These are phyloP conservation scores for Hydropsyche tenuis DNA, from an alignment of 1,140 invertebrate genomes.

Conservation along the genomic window DNA sequence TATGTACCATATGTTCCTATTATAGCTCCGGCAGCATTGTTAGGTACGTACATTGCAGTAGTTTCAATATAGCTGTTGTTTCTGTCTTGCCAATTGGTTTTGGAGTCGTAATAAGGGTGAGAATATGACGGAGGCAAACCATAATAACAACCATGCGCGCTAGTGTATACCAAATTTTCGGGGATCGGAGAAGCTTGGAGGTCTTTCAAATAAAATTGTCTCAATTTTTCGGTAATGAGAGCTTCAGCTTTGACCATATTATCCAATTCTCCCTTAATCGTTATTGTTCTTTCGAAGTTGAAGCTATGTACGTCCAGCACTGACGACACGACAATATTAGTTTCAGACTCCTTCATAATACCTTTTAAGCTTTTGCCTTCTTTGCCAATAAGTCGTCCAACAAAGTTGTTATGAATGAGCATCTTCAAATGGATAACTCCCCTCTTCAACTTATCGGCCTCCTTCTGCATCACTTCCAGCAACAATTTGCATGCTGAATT, in stretches of 20 bases:
- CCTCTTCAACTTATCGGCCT: slow-evolving; percentile 3
- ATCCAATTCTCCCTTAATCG: slow-evolving; percentile 4
- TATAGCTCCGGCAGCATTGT: slow-evolving; percentile 12
- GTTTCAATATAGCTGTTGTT: slow-evolving; percentile 3
- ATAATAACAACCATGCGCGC: slow-evolving; percentile 11
- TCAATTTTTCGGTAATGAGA: slow-evolving; percentile 7
- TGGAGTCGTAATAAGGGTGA: slow-evolving; percentile 1
- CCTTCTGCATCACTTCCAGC: slow-evolving; percentile 25
- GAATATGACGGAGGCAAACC: not conserved
- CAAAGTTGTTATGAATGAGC: slow-evolving; percentile 18
- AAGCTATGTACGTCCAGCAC: slow-evolving; percentile 16
- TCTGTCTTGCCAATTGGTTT: slow-evolving; percentile 5
- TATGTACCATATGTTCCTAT: slow-evolving; percentile 20
- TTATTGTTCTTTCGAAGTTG: slow-evolving; percentile 18
- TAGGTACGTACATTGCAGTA: slow-evolving; percentile 6
- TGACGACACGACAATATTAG: slow-evolving; percentile 9
- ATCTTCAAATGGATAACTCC: slow-evolving; percentile 15
- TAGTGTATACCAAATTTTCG: slow-evolving; percentile 7
- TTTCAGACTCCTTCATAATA: slow-evolving; percentile 22
- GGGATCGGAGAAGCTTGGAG: not conserved
- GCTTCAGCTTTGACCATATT: slow-evolving; percentile 11
- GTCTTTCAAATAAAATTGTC: slow-evolving; percentile 13
- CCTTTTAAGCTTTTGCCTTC: slow-evolving; percentile 17
- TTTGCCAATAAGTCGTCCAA: slow-evolving; percentile 27
- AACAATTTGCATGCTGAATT: slow-evolving; percentile 1